Conservation (phyloP, 2,113 vertebrate species). For the Climacteris rufus region DNA sequence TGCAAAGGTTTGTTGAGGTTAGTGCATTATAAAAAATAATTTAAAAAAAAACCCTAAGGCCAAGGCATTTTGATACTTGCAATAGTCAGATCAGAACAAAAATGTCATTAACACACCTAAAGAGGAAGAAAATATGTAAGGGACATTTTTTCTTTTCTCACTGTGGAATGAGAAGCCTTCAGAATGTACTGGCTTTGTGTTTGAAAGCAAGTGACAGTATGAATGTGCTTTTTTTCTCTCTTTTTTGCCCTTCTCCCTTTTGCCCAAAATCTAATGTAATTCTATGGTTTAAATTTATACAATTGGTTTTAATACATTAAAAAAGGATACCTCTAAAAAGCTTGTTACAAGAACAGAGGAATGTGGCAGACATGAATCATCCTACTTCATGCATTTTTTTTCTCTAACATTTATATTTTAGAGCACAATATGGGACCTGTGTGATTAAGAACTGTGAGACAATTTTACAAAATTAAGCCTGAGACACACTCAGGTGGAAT, state of each 20-base stretch:
- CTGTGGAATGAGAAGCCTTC: conserved; percentile 44
- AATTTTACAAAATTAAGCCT: not conserved
- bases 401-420: conserved; percentile 33
- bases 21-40: conserved; percentile 59
- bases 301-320: conserved; percentile 22
- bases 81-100: conserved; percentile 66
- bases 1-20: conserved; percentile 72
- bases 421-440: not conserved
- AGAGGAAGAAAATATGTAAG: conserved; percentile 44
- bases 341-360: not conserved
- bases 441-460: not conserved
- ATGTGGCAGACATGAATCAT: conserved; percentile 1
- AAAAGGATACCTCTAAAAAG: not conserved
- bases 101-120: conserved; percentile 53
- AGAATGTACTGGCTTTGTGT: conserved; percentile 41
- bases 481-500: not conserved
- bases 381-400: not conserved
- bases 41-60: conserved; percentile 51
- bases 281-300: conserved; percentile 13
- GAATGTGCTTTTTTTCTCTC: not conserved
- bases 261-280: not conserved
- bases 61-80: conserved; percentile 62
- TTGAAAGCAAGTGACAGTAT: conserved; percentile 40
- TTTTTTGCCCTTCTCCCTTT: conserved; percentile 15
- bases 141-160: conserved; percentile 13